Base-by-base conservation (phyloP, 2,113 vertebrate species). In the Ifrita kowaldi region DNA sequence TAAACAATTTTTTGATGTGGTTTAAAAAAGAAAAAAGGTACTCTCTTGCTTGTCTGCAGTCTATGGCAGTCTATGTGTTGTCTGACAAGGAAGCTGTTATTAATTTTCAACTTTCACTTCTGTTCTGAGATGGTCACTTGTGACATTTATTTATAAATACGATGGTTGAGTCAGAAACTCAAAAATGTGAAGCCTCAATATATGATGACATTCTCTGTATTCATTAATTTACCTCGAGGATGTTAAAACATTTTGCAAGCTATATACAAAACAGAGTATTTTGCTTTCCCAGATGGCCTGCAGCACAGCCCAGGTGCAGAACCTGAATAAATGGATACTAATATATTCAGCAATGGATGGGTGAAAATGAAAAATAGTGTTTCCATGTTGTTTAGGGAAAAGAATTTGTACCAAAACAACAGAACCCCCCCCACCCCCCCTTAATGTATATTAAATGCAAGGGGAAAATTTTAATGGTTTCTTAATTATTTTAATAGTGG, bases 351-450 rank as follows among this genome's bases (percentile, higher is more conserved):
- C 16, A 59, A 22, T 8, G 37, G 22, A 59, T 33, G 13, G 13
- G 39, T 23, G 16, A 83, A 83, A 88, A 56, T 70, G 10, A 87
- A 70, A 89, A 81, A 16, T 0, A 84, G 4, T 7, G 5, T 81
- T 77, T 78, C 42, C 9, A 6, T 11, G 18, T 50, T 44, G 10
- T 26, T 53, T 42, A 69, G 46, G n/a, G 26, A 77, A 65, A 18
- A 28, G 3, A 81, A 64, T 64, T 82, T 81, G 13, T 77, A 71
- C 4, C 9, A 68, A 10, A 53, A 37, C 2, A 33, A 33, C 10
- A 71, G 30, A 70, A 75, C 7, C 3, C 1, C 7, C 16, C 49
- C 8, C 3, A 3, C 1, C 7, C 16, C 49, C 8, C 3, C 1
- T 16, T 55, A 32, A 42, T 14, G 3, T 7, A 15, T 76, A 32